Base-by-base conservation (phyloP, 2,797 vertebrate genomes). In the Chrysolophus pictus region DNA sequence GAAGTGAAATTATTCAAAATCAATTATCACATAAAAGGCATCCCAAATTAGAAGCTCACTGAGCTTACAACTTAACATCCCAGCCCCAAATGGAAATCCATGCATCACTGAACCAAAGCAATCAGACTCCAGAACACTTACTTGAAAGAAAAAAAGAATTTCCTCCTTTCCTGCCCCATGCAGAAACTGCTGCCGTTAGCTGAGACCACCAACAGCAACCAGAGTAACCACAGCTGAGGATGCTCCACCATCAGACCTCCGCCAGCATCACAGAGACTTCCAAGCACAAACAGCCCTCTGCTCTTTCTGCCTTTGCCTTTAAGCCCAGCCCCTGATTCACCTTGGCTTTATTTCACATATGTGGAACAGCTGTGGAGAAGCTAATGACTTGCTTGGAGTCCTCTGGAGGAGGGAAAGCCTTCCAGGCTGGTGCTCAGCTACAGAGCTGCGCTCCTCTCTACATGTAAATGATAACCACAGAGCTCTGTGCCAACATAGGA, bases 31-130 rank as follows among this genome's bases (percentile, higher is more conserved):
- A 62, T 44, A 88, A 93, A 80, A 86, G 79, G 89, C 63, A 86
- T 64, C 44, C 51, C 76, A 73, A 95, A 91, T 60, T 53, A 75
- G 84, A 72, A 23, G 13, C 44, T 88, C 55, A 69, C 51, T 16
- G 59, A 81, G 70, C 70, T 96, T 95, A 93, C 70, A 93, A 77
- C 83, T 70, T 55, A 89, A 46, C 75, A 84, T 55, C 79, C 72
- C 63, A 80, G 91, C 65, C 82, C 72, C 47, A 90, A 90, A 89
- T 65, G 69, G 84, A 94, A 95, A 93, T 88, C 88, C 94, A 94
- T 90, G 73, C 60, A 84, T 86, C 85, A 92, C 60, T 7, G 10
- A 92, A 51, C 67, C 84, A 92, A 88, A 63, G 29, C 24, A 95
- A 91, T 68, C 82, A 87, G 78, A 44, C 55, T 87, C 62, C 62